Evolutionary conservation across 2,888 invertebrate genomes (phyloP).

Genomic region (Ariolimax columbianus): DNA sequence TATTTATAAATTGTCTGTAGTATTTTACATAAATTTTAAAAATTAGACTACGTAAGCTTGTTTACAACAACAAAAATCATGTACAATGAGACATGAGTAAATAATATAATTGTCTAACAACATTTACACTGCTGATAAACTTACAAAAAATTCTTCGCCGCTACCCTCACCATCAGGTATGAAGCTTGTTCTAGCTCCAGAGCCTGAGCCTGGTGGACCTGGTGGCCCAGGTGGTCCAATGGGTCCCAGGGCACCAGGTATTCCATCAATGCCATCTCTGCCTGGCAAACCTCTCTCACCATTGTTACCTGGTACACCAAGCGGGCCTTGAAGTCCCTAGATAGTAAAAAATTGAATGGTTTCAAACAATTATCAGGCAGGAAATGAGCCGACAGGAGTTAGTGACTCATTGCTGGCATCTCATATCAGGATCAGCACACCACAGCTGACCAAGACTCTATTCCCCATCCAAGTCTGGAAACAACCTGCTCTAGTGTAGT

Average conservation of each 20-base stretch:
- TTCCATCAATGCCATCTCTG: slow-evolving; percentile 40
- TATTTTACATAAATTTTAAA: too few species aligned
- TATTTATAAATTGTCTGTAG: too few species aligned
- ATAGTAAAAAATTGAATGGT: neutral
- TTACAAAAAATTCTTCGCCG: neutral
- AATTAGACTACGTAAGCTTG: too few species aligned
- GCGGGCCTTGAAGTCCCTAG: slow-evolving; percentile 43
- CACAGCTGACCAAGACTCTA: too few species aligned
- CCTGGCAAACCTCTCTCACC: slow-evolving; percentile 50
- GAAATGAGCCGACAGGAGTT: too few species aligned
- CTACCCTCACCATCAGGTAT: slow-evolving; percentile 27
- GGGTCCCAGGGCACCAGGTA: slow-evolving; percentile 43
- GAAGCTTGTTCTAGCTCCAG: slow-evolving; percentile 47
- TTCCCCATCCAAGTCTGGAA: too few species aligned
- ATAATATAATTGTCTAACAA: neutral
- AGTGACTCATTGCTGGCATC: too few species aligned
- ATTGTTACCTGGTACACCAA: slow-evolving; percentile 44
- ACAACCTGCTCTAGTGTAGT: too few species aligned
- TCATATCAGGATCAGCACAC: too few species aligned
- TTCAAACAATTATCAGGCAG: too few species aligned
- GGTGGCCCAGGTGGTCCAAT: slow-evolving; percentile 48
- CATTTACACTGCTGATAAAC: neutral
- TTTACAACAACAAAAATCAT: too few species aligned
- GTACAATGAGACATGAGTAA: too few species aligned
- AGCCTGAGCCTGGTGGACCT: slow-evolving; percentile 60